Evolutionary conservation across 2,113 vertebrate species (phyloP).

Genomic region (Lamprotornis superbus): DNA sequence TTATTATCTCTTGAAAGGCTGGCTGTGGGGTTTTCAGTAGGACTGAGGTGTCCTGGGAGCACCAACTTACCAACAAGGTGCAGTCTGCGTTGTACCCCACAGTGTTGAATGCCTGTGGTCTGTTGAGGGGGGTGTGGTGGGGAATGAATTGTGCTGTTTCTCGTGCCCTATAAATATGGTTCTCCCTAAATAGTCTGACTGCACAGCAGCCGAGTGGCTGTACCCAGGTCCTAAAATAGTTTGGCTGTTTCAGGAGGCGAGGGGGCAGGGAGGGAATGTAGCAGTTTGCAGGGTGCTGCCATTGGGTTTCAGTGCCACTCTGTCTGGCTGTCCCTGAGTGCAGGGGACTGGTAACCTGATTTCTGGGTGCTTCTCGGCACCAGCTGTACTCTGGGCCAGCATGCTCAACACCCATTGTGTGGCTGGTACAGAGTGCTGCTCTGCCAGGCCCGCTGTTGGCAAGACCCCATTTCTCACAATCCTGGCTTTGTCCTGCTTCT

Average conservation of each 20-base stretch:
- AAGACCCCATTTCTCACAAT: constrained; percentile 62
- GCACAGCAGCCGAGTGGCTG: not conserved
- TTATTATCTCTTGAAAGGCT: not conserved
- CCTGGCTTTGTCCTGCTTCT: constrained; percentile 61
- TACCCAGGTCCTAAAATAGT: constrained; percentile 31
- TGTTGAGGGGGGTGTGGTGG: not conserved
- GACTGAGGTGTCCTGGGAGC: not conserved
- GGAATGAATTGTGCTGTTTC: not conserved
- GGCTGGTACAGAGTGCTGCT: not conserved
- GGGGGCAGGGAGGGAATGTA: not conserved
- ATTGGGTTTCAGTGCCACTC: not conserved
- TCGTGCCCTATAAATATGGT: not conserved
- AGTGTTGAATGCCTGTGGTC: not conserved
- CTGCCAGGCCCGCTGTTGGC: not conserved
- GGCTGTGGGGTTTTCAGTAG: not conserved
- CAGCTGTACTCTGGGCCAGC: not conserved
- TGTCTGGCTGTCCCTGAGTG: not conserved
- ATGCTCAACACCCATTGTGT: constrained; percentile 16
- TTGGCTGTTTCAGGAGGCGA: not conserved
- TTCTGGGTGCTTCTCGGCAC: not conserved
- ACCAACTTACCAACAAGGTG: not conserved
- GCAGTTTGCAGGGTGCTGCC: not conserved
- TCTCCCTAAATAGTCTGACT: constrained; percentile 47
- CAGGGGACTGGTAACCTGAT: not conserved
- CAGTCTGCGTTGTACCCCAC: not conserved